Conservation (phyloP, 2,113 vertebrate genomes). For the Camelus bactrianus region DNA sequence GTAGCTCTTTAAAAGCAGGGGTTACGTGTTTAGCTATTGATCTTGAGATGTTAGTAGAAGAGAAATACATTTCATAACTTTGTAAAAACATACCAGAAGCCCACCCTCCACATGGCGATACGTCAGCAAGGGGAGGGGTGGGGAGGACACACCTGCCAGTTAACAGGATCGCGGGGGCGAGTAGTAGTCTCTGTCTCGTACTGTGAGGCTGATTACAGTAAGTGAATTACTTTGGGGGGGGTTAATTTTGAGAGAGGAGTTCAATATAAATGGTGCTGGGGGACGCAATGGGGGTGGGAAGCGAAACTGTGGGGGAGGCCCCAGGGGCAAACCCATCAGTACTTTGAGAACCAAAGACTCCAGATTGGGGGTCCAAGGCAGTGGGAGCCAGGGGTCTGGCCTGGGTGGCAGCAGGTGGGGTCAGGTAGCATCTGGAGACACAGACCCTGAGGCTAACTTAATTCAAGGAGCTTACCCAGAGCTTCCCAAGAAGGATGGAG, state of each 20-base stretch:
- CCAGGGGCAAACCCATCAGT: neutral
- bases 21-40: neutral
- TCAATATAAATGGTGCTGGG: neutral
- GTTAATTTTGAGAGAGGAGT: neutral
- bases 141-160: neutral
- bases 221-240: neutral
- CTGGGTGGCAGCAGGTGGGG: neutral
- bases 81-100: neutral
- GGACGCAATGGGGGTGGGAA: fast-evolving
- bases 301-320: neutral
- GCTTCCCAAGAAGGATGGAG: neutral
- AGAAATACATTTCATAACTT: neutral
- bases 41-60: neutral
- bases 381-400: neutral
- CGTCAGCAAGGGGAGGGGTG: neutral
- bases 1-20: neutral
- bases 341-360: neutral
- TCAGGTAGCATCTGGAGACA: fast-evolving
- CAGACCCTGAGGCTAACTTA: neutral
- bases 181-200: neutral
- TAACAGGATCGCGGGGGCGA: neutral
- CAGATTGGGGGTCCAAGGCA: neutral
- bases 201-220: neutral
- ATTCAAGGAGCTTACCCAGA: neutral
- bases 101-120: neutral